phyloP scores from a whole-genome alignment of 1,140 invertebrate species.

The Ctenoplectra terminalis region DNA sequence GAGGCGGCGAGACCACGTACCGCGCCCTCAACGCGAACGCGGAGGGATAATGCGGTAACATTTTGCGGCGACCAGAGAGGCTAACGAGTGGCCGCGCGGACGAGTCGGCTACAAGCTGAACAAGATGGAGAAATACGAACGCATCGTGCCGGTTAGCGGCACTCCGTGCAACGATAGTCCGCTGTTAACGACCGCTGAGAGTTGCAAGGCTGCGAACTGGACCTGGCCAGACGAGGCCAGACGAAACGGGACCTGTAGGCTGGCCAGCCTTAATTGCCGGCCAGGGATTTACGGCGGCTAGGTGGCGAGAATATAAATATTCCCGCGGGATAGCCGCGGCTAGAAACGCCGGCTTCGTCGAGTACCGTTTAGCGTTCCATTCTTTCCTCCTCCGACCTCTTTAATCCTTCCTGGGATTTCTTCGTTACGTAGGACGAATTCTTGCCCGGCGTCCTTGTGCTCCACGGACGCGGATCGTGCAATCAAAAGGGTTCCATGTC shows the following conservation, averaged over 20 bases:
- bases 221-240: constrained; percentile 56
- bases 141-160: constrained; percentile 35
- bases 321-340: constrained; percentile 47
- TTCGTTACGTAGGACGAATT: constrained; percentile 50
- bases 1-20: too few species aligned
- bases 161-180: constrained; percentile 64
- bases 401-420: constrained; percentile 60
- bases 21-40: not conserved
- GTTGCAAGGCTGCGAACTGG: constrained; percentile 60
- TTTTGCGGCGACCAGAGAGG: constrained; percentile 65
- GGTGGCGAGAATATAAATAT: constrained; percentile 76
- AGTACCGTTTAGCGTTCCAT: constrained; percentile 47
- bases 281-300: constrained; percentile 72
- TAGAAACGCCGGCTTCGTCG: constrained; percentile 50
- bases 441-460: constrained; percentile 28
- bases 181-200: constrained; percentile 75
- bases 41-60: constrained; percentile 69
- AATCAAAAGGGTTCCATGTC: constrained; percentile 48
- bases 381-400: constrained; percentile 39
- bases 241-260: constrained; percentile 58
- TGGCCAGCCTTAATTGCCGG: constrained; percentile 76
- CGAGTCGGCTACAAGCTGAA: not conserved
- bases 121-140: constrained; percentile 41
- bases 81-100: constrained; percentile 63
- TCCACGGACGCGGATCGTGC: constrained; percentile 7